Percentiles rank a stretch among this genome's conserved stretches.
Evolutionary conservation across 1,140 invertebrate genomes (phyloP).

Genomic region (Phymastichus coffea): DNA sequence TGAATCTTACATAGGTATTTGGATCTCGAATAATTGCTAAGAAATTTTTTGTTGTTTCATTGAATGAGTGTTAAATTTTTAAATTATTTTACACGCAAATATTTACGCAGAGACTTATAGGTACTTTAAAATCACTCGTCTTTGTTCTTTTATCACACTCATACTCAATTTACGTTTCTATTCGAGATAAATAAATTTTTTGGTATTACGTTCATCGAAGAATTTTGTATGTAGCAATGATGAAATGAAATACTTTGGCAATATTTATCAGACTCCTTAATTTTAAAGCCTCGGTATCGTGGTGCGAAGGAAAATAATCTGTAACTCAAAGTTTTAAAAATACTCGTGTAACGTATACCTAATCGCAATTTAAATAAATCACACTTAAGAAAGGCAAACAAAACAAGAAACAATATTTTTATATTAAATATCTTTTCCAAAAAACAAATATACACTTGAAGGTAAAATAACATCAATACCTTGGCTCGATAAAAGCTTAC

Average conservation of each 20-base stretch:
- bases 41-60: conserved; percentile 42
- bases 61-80: conserved; percentile 43
- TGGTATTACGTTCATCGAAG: conserved; percentile 37
- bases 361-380: no score
- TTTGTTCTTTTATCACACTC: conserved; percentile 27
- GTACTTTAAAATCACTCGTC: conserved; percentile 35
- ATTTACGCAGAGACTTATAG: conserved; percentile 30
- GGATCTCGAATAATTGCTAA: conserved; percentile 41
- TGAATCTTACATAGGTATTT: conserved; percentile 50
- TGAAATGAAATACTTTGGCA: conserved; percentile 53
- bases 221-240: conserved; percentile 36
- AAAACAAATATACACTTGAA: not conserved
- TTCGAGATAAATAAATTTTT: conserved; percentile 40
- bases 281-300: conserved; percentile 41
- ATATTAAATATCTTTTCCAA: not conserved
- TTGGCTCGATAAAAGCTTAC: conserved; percentile 27
- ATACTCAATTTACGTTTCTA: conserved; percentile 28
- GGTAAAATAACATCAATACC: conserved; percentile 18
- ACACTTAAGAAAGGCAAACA: no score
- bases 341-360: conserved; percentile 28
- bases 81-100: conserved; percentile 47
- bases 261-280: conserved; percentile 55
- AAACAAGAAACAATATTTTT: not conserved
- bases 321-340: conserved; percentile 1
- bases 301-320: conserved; percentile 15